phyloP scores from a whole-genome alignment of 2,888 invertebrate species.

The Nipponacmea schrenckii region DNA sequence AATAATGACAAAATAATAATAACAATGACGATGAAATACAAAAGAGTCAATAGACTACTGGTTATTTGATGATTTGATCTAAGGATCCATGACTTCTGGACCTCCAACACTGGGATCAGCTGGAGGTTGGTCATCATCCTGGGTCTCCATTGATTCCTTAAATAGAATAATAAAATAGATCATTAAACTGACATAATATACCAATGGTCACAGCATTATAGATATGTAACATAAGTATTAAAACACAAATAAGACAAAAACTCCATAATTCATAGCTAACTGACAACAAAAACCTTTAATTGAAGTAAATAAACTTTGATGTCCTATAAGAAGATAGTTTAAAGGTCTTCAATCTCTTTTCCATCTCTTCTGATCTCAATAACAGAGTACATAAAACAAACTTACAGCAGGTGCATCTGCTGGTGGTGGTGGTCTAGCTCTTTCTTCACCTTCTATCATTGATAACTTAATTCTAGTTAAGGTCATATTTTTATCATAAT shows the following conservation, averaged over 20 bases:
- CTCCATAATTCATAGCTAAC: no score
- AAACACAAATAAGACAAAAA: not conserved
- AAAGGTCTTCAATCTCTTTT: no score
- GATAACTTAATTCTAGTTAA: slow-evolving; percentile 49
- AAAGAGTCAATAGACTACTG: no score
- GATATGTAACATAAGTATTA: not conserved
- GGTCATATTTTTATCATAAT: slow-evolving; percentile 24
- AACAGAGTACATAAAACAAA: not conserved
- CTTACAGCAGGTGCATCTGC: slow-evolving; percentile 35
- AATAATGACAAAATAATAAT: no score
- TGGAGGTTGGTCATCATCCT: slow-evolving; percentile 34
- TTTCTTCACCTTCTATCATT: slow-evolving; percentile 64
- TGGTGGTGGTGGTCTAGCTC: slow-evolving; percentile 42
- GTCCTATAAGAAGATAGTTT: no score
- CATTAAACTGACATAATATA: not conserved
- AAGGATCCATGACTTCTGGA: slow-evolving; percentile 47
- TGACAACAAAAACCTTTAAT: no score
- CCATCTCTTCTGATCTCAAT: no score
- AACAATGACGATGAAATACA: no score
- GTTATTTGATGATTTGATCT: slow-evolving; percentile 12
- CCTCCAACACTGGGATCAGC: slow-evolving; percentile 40
- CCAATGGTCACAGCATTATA: not conserved
- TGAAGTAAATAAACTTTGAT: no score
- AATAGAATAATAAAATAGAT: not conserved
- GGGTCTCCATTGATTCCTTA: slow-evolving; percentile 46